Evolutionary conservation across 2,113 vertebrate species (phyloP), one percentile per base, ranked within the genome.

Genomic region (Anhinga rufa): DNA sequence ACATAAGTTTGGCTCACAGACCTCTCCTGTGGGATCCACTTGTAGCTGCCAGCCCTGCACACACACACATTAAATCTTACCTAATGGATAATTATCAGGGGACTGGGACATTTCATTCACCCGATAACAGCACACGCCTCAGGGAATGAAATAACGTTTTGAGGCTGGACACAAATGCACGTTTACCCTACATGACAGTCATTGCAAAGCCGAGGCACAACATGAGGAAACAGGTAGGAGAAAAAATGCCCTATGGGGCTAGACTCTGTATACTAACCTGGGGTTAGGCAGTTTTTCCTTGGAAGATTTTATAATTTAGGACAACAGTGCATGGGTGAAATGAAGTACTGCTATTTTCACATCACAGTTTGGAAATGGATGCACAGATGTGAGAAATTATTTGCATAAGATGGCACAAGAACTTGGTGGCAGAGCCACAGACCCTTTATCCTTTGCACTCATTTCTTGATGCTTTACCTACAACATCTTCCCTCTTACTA

Each of bases 11-110:
- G 87, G 86, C 58, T 82, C 82, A 88, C 36, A 83, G 78, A 77
- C 20, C 51, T 78, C 46, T 85, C 46, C 70, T 51, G 32, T 60
- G 54, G 38, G 49, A 97, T 69, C n/a, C 54, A 70, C 70, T 86
- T 85, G 28, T 60, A 88, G 58, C 72, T 88, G 90, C 79, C 74
- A 87, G 80, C 22, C 42, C 58, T 84, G 72, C 71, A 93, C 3
- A 0, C 68, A 58, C 42, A 9, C 66, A 46, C 69, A 94, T 87
- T 93, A 96, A 80, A 48, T 86, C 82, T 96, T 95, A 92, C 91
- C 78, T 93, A 96, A 97, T 83, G 74, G 82, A 32, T 92, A 97
- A 96, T 96, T 95, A 87, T 26, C 55, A 64, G 46, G 79, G 55
- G 62, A 83, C 89, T 64, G 71, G 89, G 82, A 72, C 58, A 31